Evolutionary conservation across 2,113 vertebrate genomes (phyloP).

Genomic region (Lethenteron camtschaticum): DNA sequence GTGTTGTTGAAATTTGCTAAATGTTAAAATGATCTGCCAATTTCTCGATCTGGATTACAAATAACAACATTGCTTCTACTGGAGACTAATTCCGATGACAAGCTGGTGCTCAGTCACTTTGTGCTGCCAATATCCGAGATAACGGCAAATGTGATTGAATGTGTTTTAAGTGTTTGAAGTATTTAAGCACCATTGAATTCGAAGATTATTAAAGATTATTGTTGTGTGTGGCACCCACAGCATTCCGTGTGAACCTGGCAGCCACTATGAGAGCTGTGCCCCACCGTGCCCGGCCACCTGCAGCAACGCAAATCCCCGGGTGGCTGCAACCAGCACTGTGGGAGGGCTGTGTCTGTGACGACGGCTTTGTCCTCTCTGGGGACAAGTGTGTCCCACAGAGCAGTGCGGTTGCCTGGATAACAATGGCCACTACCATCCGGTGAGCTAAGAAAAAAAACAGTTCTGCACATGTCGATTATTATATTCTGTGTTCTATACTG

Average conservation of each 20-base stretch:
- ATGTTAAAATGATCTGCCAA: no score
- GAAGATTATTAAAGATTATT: background rate
- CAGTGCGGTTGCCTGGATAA: constrained; percentile 25
- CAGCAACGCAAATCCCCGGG: constrained; percentile 1
- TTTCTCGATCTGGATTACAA: no score
- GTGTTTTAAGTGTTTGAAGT: no score
- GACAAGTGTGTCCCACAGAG: constrained; percentile 19
- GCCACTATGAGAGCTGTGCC: constrained; percentile 20
- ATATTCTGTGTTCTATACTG: background rate
- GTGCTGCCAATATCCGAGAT: no score
- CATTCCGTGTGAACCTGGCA: constrained; percentile 21
- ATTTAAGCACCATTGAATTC: no score
- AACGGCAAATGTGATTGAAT: no score
- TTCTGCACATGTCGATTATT: background rate
- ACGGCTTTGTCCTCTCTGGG: constrained; percentile 22
- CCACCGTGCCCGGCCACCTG: constrained; percentile 21
- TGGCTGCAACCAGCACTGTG: constrained; percentile 15
- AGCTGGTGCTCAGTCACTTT: no score
- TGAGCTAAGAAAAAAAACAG: constrained; percentile 14
- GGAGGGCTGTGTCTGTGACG: constrained; percentile 27
- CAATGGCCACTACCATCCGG: constrained; percentile 32
- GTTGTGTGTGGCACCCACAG: constrained; percentile 11
- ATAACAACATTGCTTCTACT: no score
- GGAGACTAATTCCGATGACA: no score
- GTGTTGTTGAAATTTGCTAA: no score